These are phyloP conservation scores for Hemichromis elongatus DNA, from an alignment of 2,113 vertebrate genomes.

Conservation along the genomic window DNA sequence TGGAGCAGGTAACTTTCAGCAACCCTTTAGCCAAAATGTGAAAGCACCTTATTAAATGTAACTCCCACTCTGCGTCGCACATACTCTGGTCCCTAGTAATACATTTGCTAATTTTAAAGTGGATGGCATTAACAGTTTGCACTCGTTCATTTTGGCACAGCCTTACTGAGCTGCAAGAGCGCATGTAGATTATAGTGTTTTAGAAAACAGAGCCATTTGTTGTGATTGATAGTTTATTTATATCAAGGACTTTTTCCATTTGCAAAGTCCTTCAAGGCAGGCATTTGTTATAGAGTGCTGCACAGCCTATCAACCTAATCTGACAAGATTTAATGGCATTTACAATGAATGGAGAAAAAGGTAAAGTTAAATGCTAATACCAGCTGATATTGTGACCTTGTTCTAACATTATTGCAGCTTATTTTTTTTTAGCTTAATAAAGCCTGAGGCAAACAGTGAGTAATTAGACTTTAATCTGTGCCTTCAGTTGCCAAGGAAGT, in stretches of 20 bases:
- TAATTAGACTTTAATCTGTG: constrained; percentile 26
- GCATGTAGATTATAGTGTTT: background rate
- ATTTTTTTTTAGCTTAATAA: background rate
- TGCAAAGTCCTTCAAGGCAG: background rate
- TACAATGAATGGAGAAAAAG: background rate
- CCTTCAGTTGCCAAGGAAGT: background rate
- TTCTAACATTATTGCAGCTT: constrained; percentile 10
- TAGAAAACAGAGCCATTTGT: background rate
- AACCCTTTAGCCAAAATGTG: background rate
- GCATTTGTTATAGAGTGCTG: background rate
- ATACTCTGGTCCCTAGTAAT: background rate
- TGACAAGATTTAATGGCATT: background rate
- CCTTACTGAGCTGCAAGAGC: background rate
- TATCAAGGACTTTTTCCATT: background rate
- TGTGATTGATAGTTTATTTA: background rate
- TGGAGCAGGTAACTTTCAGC: background rate
- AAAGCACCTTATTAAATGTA: background rate
- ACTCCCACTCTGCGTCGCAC: background rate
- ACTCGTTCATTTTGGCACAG: background rate
- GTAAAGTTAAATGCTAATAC: background rate
- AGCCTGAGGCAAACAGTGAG: background rate
- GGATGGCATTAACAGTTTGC: background rate
- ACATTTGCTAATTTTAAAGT: background rate
- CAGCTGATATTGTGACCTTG: background rate
- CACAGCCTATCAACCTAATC: background rate